Evolutionary conservation across 2,888 invertebrate species (phyloP), one percentile per base, ranked within the genome.

Genomic region (Lasioglossum figueresi): DNA sequence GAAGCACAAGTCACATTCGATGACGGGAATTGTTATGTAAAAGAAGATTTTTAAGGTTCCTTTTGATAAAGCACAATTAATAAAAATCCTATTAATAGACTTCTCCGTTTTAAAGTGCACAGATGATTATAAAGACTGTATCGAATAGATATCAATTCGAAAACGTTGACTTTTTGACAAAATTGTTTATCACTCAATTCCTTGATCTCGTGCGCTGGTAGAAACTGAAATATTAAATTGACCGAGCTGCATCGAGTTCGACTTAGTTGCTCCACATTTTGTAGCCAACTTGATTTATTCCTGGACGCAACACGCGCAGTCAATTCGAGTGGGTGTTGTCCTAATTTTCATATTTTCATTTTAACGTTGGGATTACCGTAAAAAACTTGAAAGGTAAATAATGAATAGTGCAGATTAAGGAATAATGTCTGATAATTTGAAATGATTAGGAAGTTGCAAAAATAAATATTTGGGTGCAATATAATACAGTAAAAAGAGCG

Each of bases 141-240:
- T 19, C 48, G 48, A 1, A 48, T 19, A 48, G 16, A 5, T 5
- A 16, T 48, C 4, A 48, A 5, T 48, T 48, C 16, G 48, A 48
- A 48, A 19, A 19, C 48, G 5, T 19, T 6, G 19, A 48, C 48
- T 52, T 52, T 8, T 23, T 52, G 23, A 52, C 23, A 23, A 52
- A 52, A 8, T 52, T 45, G 2, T 52, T 8, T 8, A 23, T 52
- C 23, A 2, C 48, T 52, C 8, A 23, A 52, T 52, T 19, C 23
- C 23, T 52, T 23, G 70, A 6, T 4, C 59, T 4, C 59, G 27
- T 37, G 48, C 48, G 19, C 12, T 59, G 52, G n/a, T 34, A 40
- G 68, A 73, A 72, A 66, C 14, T 76, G 81, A 85, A 77, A 86
- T 85, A 86, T 86, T 86, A 82, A 82, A 86, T 86, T 86, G 85